A percentile compares a stretch with the other conserved stretches of the same genome.
These are phyloP conservation scores for Aplysia californica DNA, from an alignment of 1,140 invertebrate species.

Conservation along the genomic window DNA sequence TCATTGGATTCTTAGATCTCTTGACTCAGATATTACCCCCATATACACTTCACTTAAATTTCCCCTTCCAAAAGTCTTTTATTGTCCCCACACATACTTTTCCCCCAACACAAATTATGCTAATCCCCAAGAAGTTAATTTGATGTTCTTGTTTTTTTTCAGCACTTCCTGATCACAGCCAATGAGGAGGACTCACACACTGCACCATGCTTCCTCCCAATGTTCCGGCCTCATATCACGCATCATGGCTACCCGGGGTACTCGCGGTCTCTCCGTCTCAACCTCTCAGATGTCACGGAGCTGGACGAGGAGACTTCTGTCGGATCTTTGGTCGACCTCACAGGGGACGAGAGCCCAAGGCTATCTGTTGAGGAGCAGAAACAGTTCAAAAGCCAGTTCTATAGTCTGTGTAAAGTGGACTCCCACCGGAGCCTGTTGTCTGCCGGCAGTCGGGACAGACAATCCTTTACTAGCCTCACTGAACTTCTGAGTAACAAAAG, in stretches of 20 bases:
- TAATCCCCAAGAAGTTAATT: too few relatives aligned
- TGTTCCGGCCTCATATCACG: too few relatives aligned
- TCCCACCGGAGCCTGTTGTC: slow-evolving; percentile 50
- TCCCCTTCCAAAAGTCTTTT: too few relatives aligned
- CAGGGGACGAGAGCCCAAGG: slow-evolving; percentile 32
- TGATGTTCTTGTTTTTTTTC: too few relatives aligned
- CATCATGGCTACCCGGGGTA: background rate
- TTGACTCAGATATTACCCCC: too few relatives aligned
- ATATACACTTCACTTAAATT: too few relatives aligned
- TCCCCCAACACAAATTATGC: too few relatives aligned
- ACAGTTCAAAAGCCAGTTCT: slow-evolving; percentile 51
- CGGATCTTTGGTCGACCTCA: slow-evolving; percentile 22
- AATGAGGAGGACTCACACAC: too few relatives aligned
- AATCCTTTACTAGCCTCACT: slow-evolving; percentile 8
- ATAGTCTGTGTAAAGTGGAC: slow-evolving; percentile 54
- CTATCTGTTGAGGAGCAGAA: slow-evolving; percentile 42
- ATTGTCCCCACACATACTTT: too few relatives aligned
- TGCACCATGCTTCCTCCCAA: too few relatives aligned
- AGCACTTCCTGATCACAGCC: too few relatives aligned
- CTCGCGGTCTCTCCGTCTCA: slow-evolving; percentile 3
- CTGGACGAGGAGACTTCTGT: slow-evolving; percentile 20
- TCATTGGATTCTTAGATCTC: too few relatives aligned
- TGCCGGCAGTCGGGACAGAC: slow-evolving; percentile 33
- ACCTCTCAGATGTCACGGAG: slow-evolving; percentile 27
- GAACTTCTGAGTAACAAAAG: slow-evolving; percentile 18